Evolutionary conservation across 2,797 vertebrate species (phyloP).

Genomic region (Numenius phaeopus): DNA sequence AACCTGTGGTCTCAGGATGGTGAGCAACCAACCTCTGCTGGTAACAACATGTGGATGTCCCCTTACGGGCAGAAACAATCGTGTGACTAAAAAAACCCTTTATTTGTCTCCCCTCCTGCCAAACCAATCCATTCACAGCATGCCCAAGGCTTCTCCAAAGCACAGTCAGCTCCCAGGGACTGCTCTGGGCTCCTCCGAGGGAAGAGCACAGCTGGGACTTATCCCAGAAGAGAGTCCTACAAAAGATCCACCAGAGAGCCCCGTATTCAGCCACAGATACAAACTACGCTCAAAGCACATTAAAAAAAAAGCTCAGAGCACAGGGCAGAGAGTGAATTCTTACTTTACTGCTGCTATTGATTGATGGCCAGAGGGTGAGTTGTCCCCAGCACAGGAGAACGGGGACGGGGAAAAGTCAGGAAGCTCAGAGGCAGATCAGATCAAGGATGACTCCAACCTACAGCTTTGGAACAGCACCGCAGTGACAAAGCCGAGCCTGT

Average conservation of each 20-base stretch:
- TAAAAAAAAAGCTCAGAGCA: background rate
- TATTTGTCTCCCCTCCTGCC: background rate
- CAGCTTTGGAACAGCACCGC: background rate
- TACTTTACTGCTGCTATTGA: background rate
- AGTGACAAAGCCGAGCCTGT: background rate
- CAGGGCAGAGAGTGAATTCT: background rate
- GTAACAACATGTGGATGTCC: accelerated
- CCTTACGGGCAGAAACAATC: background rate
- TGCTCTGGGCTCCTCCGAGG: background rate
- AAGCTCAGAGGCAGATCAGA: background rate
- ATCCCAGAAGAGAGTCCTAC: background rate
- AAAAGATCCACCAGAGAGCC: background rate
- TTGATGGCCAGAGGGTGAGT: background rate
- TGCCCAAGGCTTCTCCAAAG: background rate
- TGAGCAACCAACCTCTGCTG: background rate
- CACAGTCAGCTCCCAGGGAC: background rate
- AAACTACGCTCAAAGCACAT: background rate
- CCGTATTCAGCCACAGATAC: accelerated
- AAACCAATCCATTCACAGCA: background rate
- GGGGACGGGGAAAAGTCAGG: background rate
- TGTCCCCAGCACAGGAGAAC: background rate
- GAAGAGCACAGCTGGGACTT: background rate
- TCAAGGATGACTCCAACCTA: background rate
- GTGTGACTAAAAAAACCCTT: background rate
- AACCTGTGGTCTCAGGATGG: background rate